These are phyloP conservation scores for Caerostris extrusa DNA, from an alignment of 1,140 invertebrate genomes.

Conservation along the genomic window DNA sequence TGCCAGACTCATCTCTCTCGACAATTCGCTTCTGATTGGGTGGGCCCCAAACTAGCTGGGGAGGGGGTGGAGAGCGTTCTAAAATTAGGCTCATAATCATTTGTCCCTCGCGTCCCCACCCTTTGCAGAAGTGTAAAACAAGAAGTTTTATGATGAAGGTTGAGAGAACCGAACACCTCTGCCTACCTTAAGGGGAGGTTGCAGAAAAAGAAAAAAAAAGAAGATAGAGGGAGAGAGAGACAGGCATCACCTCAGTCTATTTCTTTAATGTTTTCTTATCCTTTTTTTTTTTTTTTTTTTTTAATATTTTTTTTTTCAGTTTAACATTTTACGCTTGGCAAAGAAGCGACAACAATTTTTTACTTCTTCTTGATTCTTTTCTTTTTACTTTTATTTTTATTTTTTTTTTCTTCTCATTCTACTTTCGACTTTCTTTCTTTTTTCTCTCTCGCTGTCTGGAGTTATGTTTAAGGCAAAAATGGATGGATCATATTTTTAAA, in stretches of 20 bases:
- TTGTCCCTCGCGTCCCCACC: constrained; percentile 7
- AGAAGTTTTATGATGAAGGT: constrained; percentile 60
- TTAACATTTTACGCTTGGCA: constrained; percentile 70
- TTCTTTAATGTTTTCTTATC: constrained; percentile 44
- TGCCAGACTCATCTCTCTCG: neutral
- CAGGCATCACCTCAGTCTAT: neutral
- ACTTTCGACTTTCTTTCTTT: constrained; percentile 29
- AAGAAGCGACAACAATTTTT: constrained; percentile 62
- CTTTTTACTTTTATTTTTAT: neutral
- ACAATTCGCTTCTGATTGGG: constrained; percentile 28
- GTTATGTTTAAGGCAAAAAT: constrained; percentile 71
- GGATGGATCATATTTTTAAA: constrained; percentile 75
- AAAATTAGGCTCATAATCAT: constrained; percentile 63
- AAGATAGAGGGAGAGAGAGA: neutral
- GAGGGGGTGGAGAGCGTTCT: neutral
- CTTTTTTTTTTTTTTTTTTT: neutral
- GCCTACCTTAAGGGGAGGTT: neutral
- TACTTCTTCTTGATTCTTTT: constrained; percentile 17
- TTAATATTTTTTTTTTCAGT: neutral
- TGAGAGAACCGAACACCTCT: constrained; percentile 36
- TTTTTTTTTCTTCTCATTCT: neutral
- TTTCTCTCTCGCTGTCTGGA: constrained; percentile 57
- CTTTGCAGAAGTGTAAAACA: constrained; percentile 50
- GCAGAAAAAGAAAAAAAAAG: neutral
- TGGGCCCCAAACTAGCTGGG: neutral